phyloP scores from a whole-genome alignment of 2,888 invertebrate genomes.

The Encarsia formosa region DNA sequence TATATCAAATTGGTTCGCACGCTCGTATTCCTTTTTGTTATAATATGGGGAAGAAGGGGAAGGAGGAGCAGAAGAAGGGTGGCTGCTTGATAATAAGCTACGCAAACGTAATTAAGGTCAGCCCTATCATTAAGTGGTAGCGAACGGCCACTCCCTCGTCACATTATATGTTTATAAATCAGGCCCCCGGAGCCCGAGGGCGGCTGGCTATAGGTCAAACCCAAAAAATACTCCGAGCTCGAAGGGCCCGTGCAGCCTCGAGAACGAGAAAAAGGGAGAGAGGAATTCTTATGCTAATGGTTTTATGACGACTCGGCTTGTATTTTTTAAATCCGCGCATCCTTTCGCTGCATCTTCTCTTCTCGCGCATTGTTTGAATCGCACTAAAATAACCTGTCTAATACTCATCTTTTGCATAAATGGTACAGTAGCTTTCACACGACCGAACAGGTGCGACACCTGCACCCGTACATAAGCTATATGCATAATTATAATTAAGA shows the following conservation, averaged over 20 bases:
- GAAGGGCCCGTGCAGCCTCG: neutral
- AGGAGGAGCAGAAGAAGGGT: slow-evolving; percentile 5
- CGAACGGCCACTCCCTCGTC: slow-evolving; percentile 51
- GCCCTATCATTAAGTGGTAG: slow-evolving; percentile 53
- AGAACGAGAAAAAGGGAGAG: slow-evolving; percentile 22
- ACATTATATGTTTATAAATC: slow-evolving; percentile 54
- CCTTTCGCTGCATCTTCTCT: slow-evolving; percentile 26
- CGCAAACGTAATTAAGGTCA: slow-evolving; percentile 51
- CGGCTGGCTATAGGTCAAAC: slow-evolving; percentile 31
- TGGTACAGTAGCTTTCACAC: neutral
- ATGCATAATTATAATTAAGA: too few species aligned
- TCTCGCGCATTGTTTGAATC: slow-evolving; percentile 23
- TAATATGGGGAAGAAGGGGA: neutral
- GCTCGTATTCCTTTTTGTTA: slow-evolving; percentile 12
- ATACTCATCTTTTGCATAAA: neutral
- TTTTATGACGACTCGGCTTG: slow-evolving; percentile 52
- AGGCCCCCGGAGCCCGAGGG: slow-evolving; percentile 32
- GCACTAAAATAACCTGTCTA: neutral
- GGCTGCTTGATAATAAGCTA: slow-evolving; percentile 33
- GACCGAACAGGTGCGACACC: too few species aligned
- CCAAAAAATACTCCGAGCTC: too few species aligned
- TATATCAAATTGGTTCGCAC: slow-evolving; percentile 24
- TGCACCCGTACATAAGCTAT: too few species aligned
- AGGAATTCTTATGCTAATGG: slow-evolving; percentile 53
- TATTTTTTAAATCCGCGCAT: slow-evolving; percentile 46